Percentiles rank a stretch among this genome's conserved stretches.
Evolutionary conservation across 2,888 invertebrate species (phyloP).

Genomic region (Plebejus argus): DNA sequence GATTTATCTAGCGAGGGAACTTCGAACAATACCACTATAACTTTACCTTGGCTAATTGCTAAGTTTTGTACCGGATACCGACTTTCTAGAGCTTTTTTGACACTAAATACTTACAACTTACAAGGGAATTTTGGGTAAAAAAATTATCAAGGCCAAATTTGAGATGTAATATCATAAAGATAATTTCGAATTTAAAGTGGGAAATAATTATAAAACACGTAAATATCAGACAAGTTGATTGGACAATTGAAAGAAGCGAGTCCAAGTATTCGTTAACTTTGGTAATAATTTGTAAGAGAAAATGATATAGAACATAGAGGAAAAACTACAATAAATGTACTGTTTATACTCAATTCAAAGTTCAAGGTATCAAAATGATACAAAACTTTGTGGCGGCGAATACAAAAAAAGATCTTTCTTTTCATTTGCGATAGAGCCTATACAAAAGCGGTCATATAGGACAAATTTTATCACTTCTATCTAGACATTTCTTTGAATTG

Average conservation of each 20-base stretch:
- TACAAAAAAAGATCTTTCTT: neutral
- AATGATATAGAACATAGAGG: too few species aligned
- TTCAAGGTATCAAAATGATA: too few species aligned
- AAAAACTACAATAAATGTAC: too few species aligned
- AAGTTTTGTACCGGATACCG: slow-evolving; percentile 20
- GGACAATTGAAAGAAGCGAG: too few species aligned
- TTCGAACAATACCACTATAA: slow-evolving; percentile 28
- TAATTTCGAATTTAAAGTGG: too few species aligned
- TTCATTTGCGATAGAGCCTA: neutral
- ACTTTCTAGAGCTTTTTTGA: slow-evolving; percentile 1
- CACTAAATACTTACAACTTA: neutral
- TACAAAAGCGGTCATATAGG: neutral
- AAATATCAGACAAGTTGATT: too few species aligned
- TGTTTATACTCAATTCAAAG: too few species aligned
- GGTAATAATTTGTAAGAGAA: too few species aligned
- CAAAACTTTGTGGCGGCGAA: neutral
- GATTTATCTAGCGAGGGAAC: slow-evolving; percentile 29
- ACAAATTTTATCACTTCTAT: neutral
- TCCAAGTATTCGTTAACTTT: too few species aligned
- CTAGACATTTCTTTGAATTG: neutral
- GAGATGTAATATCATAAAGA: too few species aligned
- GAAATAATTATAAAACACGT: too few species aligned
- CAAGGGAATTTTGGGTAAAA: neutral
- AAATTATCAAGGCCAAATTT: neutral
- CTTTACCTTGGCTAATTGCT: slow-evolving; percentile 11